Percentiles rank a stretch among this genome's conserved stretches.
These are phyloP conservation scores for Panzeria rudis DNA, from an alignment of 2,888 invertebrate species.

Conservation along the genomic window DNA sequence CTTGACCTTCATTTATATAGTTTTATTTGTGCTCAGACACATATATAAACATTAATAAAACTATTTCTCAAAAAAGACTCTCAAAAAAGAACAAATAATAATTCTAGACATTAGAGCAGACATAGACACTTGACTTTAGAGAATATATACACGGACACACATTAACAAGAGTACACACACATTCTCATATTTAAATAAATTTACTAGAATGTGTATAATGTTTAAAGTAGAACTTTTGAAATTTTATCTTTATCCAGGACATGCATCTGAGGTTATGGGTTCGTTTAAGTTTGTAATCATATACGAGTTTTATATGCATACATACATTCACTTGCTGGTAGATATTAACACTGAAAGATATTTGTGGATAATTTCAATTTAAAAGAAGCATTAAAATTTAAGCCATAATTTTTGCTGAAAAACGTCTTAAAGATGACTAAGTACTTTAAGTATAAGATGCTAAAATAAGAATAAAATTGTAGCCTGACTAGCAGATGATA, in stretches of 20 bases:
- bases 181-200: not conserved
- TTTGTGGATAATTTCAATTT: not conserved
- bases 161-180: not conserved
- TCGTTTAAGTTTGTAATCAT: not conserved
- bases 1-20: slow-evolving; percentile 66
- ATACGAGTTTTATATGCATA: slow-evolving; percentile 4
- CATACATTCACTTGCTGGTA: not conserved
- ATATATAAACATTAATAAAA: slow-evolving; percentile 7
- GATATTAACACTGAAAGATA: not conserved
- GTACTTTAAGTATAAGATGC: too few relatives aligned
- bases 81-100: slow-evolving; percentile 29
- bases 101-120: slow-evolving; percentile 64
- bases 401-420: too few relatives aligned
- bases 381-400: not conserved
- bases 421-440: too few relatives aligned
- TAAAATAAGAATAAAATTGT: too few relatives aligned
- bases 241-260: slow-evolving; percentile 40
- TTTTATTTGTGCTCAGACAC: slow-evolving; percentile 3
- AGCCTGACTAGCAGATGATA: too few relatives aligned
- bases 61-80: not conserved
- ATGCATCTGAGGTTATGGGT: slow-evolving; percentile 35
- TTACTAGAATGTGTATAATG: not conserved
- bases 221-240: slow-evolving; percentile 1
- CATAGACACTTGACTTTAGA: slow-evolving; percentile 58
- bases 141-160: not conserved